These are phyloP conservation scores for Acheta domesticus DNA, from an alignment of 2,888 invertebrate genomes.

Conservation along the genomic window DNA sequence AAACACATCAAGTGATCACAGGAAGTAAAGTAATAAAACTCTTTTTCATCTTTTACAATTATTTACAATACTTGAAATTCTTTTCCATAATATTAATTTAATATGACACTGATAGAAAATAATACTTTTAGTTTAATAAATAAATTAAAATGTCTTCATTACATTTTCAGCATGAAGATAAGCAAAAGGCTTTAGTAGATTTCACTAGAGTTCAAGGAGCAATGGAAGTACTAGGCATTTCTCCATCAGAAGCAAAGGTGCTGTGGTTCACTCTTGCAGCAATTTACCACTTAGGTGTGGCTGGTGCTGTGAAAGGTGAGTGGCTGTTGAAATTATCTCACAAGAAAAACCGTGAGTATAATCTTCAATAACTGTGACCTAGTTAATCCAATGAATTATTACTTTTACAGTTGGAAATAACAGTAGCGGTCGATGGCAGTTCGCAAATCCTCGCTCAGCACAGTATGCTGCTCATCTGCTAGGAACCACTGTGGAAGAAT, in stretches of 20 bases:
- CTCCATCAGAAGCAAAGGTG: conserved; percentile 73
- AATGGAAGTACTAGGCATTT: conserved; percentile 70
- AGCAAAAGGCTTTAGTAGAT: conserved; percentile 72
- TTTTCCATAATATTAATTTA: too few relatives aligned
- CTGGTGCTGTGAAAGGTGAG: conserved; percentile 72
- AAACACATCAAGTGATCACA: too few relatives aligned
- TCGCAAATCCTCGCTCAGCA: conserved; percentile 73
- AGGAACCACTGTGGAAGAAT: conserved; percentile 78
- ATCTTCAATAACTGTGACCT: not conserved
- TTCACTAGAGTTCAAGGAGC: conserved; percentile 78
- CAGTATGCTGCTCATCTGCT: conserved; percentile 72
- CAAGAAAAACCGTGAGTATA: not conserved
- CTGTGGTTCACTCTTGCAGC: conserved; percentile 87
- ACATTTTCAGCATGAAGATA: conserved; percentile 63
- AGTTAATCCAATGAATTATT: not conserved
- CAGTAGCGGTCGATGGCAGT: conserved; percentile 58
- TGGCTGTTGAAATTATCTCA: not conserved
- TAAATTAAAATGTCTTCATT: not conserved
- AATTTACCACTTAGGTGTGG: conserved; percentile 90
- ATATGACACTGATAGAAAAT: too few relatives aligned
- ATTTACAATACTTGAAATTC: too few relatives aligned
- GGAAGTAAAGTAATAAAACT: too few relatives aligned
- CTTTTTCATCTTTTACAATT: too few relatives aligned
- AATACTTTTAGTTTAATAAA: too few relatives aligned
- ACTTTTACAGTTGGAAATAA: conserved; percentile 27